Evolutionary conservation across 2,797 vertebrate genomes (phyloP), one percentile per base, ranked within the genome.

Genomic region (Phrynocephalus guinanensis): DNA sequence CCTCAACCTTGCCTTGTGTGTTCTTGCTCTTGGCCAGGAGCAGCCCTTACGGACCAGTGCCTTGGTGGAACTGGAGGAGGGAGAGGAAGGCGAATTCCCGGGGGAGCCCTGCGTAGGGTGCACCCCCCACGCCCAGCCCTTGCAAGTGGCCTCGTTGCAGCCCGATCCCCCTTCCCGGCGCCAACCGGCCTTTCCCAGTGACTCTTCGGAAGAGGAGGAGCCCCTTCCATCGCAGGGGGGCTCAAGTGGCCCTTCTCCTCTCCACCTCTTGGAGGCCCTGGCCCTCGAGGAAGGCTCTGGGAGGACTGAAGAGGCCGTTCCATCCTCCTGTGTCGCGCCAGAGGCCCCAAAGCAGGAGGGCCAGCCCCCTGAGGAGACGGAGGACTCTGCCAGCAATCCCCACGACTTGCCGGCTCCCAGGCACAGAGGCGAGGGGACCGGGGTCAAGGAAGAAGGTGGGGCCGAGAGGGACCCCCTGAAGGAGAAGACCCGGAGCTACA

Each of bases 401-500:
- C 72, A 5, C 3, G 56, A 20, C 30, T n/a, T 75, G 1, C 6
- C 15, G 1, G 50, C n/a, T 18, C 16, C 15, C 5, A 63, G 11
- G 84, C 20, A n/a, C 8, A 13, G 22, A 71, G 68, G 3, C 2
- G 28, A 66, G 78, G 56, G 0, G 52, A 66, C 28, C 13, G 13
- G 11, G 44, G 48, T 8, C n/a, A 5, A 52, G 26, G 18, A 8
- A 4, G 88, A 70, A 0, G 26, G n/a, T 0, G 24, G 16, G 1
- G 9, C 22, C 1, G 85, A 63, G 79, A 88, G 48, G 82, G 79
- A 82, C 66, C 92, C 93, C 8, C 97, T 98, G 82, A 98, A 98
- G 3, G 97, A 97, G 86, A 98, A 96, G 94, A 97, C 96, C 92
- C 92, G 96, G 87, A 97, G 95, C 83, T 98, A 98, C 88, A 97